Evolutionary conservation across 2,113 vertebrate genomes (phyloP).

Genomic region (Cololabis saira): DNA sequence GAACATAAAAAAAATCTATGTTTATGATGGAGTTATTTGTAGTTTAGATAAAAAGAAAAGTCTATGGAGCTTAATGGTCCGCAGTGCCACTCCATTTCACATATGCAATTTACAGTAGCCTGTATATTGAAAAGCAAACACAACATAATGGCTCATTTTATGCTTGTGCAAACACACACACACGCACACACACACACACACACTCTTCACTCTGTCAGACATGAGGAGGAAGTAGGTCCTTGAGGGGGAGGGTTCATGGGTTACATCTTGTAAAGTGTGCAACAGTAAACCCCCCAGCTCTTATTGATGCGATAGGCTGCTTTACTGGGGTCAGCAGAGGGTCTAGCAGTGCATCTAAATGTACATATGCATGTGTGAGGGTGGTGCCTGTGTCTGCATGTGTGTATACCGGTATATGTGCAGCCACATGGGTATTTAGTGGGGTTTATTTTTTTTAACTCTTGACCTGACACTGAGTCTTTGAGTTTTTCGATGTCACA

Average conservation of each 20-base stretch:
- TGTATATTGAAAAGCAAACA: too few species aligned
- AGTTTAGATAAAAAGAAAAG: too few species aligned
- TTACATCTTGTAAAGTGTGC: conserved; percentile 64
- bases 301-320: conserved; percentile 62
- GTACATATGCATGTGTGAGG: conserved; percentile 2
- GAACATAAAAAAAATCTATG: too few species aligned
- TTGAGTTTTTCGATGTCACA: conserved; percentile 11
- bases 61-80: too few species aligned
- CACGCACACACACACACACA: conserved; percentile 12
- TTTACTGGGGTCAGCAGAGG: conserved; percentile 72
- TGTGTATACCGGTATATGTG: background rate
- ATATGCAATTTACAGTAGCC: too few species aligned
- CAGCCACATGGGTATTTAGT: background rate
- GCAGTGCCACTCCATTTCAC: too few species aligned
- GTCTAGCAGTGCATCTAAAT: conserved; percentile 17
- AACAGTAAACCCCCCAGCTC: conserved; percentile 57
- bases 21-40: too few species aligned
- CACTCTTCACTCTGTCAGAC: conserved; percentile 35
- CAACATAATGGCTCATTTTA: conserved; percentile 14
- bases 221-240: conserved; percentile 58
- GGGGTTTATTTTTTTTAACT: conserved; percentile 4
- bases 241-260: conserved; percentile 52
- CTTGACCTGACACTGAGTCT: conserved; percentile 44
- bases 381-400: conserved; percentile 18
- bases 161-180: conserved; percentile 7